These are phyloP conservation scores for Nannoperca obscura DNA, from an alignment of 2,797 vertebrate species.

Conservation along the genomic window DNA sequence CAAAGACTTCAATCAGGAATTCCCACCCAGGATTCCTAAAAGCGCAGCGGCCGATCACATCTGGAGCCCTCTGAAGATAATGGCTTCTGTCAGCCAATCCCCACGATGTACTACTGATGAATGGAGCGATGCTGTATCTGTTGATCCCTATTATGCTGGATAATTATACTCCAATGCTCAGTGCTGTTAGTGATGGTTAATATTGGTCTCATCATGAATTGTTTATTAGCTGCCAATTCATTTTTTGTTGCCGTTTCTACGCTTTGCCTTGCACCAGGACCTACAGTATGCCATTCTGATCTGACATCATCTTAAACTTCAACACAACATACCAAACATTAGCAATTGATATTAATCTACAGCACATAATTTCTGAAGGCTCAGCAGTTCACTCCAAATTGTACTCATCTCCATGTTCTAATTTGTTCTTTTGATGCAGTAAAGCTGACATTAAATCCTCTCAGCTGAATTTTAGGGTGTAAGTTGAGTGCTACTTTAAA, in stretches of 20 bases:
- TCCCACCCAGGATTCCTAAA: constrained; percentile 60
- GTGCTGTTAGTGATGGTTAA: constrained; percentile 20
- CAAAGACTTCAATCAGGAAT: constrained; percentile 65
- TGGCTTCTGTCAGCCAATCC: constrained; percentile 39
- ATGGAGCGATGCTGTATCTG: constrained; percentile 20
- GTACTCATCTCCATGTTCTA: constrained; percentile 12
- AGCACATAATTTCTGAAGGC: not conserved
- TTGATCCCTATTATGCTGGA: constrained; percentile 31
- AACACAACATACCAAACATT: not conserved
- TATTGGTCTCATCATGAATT: constrained; percentile 5
- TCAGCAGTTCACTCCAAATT: not conserved
- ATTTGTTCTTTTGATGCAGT: constrained; percentile 12
- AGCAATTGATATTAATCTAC: not conserved
- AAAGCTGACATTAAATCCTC: constrained; percentile 32
- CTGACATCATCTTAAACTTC: not conserved
- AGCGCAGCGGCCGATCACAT: constrained; percentile 63
- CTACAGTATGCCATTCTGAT: not conserved
- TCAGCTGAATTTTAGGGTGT: constrained; percentile 15
- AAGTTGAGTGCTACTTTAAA: constrained; percentile 14
- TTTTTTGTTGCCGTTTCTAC: not conserved
- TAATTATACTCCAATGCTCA: constrained; percentile 26
- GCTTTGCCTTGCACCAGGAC: not conserved
- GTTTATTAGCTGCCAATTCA: not conserved
- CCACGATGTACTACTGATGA: constrained; percentile 34
- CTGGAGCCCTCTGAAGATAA: constrained; percentile 63